A percentile compares a stretch with the other conserved stretches of the same genome.
Conservation (phyloP, 2,113 vertebrate species). For the Mirounga angustirostris region DNA sequence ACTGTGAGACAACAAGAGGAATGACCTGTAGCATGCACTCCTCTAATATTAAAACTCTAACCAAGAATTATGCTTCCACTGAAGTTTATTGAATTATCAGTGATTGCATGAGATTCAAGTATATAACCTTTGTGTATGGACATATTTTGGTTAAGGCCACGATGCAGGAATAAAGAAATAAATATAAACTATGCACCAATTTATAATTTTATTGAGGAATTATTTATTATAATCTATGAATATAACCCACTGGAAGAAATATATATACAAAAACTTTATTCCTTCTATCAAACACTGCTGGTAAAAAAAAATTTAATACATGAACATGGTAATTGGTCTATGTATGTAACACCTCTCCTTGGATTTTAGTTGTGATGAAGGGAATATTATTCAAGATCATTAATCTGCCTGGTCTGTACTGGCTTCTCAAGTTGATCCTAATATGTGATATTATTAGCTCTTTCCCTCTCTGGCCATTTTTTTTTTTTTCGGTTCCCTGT, state of each 20-base stretch:
- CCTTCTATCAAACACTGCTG: background rate
- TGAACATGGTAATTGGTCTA: background rate
- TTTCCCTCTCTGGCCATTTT: background rate
- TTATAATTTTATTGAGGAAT: background rate
- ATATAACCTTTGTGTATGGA: background rate
- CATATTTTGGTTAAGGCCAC: background rate
- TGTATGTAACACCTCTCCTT: background rate
- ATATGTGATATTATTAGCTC: background rate
- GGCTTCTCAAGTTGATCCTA: background rate
- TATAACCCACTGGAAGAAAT: background rate
- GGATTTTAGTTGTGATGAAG: background rate
- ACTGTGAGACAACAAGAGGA: background rate
- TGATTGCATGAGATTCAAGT: background rate
- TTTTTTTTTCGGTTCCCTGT: background rate
- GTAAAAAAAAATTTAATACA: constrained; percentile 21
- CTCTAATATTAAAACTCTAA: background rate
- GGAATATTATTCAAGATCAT: background rate
- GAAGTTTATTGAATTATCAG: background rate
- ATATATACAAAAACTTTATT: background rate
- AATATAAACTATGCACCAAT: background rate
- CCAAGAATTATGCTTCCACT: background rate
- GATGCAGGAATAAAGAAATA: background rate
- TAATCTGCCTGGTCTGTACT: background rate
- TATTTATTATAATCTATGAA: background rate
- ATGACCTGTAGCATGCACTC: background rate